Base-by-base conservation (phyloP, 2,797 vertebrate species). In the Acanthis flammea region DNA sequence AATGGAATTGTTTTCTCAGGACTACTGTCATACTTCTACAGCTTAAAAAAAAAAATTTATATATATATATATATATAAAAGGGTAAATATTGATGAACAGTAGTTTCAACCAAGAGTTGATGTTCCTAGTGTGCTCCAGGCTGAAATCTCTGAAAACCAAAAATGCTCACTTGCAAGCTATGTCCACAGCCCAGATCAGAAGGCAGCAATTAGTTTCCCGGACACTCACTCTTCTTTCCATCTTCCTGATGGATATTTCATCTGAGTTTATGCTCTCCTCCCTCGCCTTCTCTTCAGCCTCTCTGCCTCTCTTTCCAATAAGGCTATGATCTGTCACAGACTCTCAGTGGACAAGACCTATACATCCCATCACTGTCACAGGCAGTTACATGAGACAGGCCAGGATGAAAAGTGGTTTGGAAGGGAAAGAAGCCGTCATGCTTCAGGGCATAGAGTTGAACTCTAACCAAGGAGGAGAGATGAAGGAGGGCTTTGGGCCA, bases 311-410 rank as follows among this genome's bases (percentile, higher is more conserved):
- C 87, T 90, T 90, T 94, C 94, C 85, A 94, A 6, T 79, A 86
- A 81, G 90, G 90, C 87, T 96, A 23, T 90, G 95, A 94, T 95
- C 73, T 92, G 91, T 94, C 95, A 94, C 76, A 90, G 85, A 54
- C 79, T 96, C 94, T 96, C 87, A 81, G 15, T 92, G 95, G 91
- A 92, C 90, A 88, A 81, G 95, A 92, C 90, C 96, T 92, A 44
- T 61, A 91, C 92, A 84, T 96, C 94, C 95, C 91, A 94, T 96
- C 87, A 94, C 91, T 96, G 94, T 94, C 92, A 94, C 10, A 81
- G 70, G 82, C 87, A 95, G 88, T 83, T 95, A 90, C 93, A 63
- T 88, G 81, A 97, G 89, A 96, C 88, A 89, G 88, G 78, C 50
- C 75, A 70, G 78, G 81, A 95, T 96, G 92, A 93, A 96, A 96